Base-by-base conservation (phyloP, 1,140 invertebrate genomes). In the Proales similis region DNA sequence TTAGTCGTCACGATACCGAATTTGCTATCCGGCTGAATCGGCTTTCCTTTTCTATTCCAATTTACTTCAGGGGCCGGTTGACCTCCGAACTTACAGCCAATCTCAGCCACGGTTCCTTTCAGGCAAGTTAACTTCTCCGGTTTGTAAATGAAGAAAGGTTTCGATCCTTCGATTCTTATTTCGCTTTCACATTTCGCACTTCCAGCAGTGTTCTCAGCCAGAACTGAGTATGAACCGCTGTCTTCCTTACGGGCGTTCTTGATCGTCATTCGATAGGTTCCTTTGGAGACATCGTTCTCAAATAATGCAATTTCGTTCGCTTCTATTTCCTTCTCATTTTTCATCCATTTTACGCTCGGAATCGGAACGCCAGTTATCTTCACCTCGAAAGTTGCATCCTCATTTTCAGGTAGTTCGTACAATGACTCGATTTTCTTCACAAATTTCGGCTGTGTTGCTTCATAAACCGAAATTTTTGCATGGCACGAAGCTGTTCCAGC, bases 401-500 rank as follows among this genome's bases (percentile, higher is more conserved):
- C 51, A 42, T 61, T 61, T 29, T 61, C 57, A 11, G 27, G 14
- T 19, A 46, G 32, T 45, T 61, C 27, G 14, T 46, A 33, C 7
- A 14, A 14, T 6, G 39, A 39, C 24, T 45, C 42, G 3, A 61
- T 33, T 26, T 29, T 32, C 38, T 46, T 45, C 24, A 61, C 26
- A 4, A 61, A 46, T 11, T 14, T 45, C 24, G 39, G 39, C 6
- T n/a, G 29, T 14, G 42, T 32, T 20, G 33, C 2, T n/a, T 14
- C n/a, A 29, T 48, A 68, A 7, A 77, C 68, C 47, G 68, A 68
- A 5, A 77, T 68, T 39, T 71, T 68, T 17, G 72, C 74, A 12
- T 65, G 65, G 57, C 74, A 78, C 4, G 89, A 86, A n/a, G 87
- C 86, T 69, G 83, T 86, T 2, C 91, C 92, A 7, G 87, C 89